phyloP scores from a whole-genome alignment of 2,113 vertebrate genomes.

The Perccottus glenii region DNA sequence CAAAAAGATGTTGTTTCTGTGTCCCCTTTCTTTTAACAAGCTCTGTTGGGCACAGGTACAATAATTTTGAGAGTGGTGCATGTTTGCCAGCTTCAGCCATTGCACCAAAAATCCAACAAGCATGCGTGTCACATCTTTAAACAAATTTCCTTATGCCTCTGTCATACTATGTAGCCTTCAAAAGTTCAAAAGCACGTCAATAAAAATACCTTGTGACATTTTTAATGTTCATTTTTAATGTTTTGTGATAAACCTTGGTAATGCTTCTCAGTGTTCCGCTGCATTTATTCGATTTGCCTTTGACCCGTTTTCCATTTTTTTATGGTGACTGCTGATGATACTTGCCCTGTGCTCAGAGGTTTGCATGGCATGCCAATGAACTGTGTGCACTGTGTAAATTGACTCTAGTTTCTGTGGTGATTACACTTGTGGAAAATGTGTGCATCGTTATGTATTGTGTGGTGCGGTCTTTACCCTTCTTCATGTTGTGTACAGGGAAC shows the following conservation, averaged over 20 bases:
- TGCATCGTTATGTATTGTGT: conserved; percentile 40
- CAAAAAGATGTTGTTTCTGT: conserved; percentile 73
- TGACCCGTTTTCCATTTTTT: conserved; percentile 30
- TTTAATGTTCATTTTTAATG: conserved; percentile 36
- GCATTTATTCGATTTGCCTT: conserved; percentile 15
- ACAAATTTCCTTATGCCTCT: conserved; percentile 2
- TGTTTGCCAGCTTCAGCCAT: conserved; percentile 26
- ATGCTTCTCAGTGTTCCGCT: conserved; percentile 48
- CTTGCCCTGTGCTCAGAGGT: conserved; percentile 42
- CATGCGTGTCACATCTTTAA: conserved; percentile 39
- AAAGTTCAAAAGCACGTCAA: conserved; percentile 50
- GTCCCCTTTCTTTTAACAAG: conserved; percentile 79
- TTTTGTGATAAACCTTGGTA: conserved; percentile 28
- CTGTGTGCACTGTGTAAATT: conserved; percentile 32
- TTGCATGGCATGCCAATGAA: conserved; percentile 56
- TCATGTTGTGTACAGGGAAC: conserved; percentile 79
- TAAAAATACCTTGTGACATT: conserved; percentile 41
- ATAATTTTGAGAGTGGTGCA: conserved; percentile 35
- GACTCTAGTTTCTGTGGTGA: conserved; percentile 40
- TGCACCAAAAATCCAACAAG: conserved; percentile 25
- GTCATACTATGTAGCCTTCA: conserved; percentile 26
- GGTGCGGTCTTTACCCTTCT: conserved; percentile 64
- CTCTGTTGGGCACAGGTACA: conserved; percentile 85
- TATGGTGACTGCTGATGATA: conserved; percentile 18
- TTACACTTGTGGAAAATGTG: conserved; percentile 23